phyloP scores from a whole-genome alignment of 1,140 invertebrate species.

The Diuraphis noxia region DNA sequence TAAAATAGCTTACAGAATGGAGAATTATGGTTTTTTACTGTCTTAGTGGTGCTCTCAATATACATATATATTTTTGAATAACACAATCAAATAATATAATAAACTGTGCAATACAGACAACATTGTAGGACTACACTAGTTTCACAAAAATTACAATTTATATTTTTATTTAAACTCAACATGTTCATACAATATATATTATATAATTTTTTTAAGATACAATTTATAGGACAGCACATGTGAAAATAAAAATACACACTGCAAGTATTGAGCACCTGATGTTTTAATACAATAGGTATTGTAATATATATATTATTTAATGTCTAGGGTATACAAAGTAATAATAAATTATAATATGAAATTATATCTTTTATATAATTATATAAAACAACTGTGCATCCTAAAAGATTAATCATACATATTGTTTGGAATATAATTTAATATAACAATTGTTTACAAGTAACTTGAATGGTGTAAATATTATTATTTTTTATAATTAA shows the following conservation, averaged over 20 bases:
- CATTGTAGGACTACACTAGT: not conserved
- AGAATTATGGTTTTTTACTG: not conserved
- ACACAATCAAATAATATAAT: not conserved
- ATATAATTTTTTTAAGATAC: not conserved
- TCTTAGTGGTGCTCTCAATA: not conserved
- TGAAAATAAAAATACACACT: slow-evolving; percentile 7
- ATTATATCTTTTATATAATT: not conserved
- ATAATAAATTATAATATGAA: not conserved
- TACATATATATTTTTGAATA: not conserved
- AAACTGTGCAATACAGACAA: not conserved
- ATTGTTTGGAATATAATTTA: not conserved
- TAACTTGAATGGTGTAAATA: not conserved
- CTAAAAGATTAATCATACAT: slow-evolving; percentile 16
- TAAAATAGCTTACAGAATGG: not conserved
- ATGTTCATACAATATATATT: not conserved
- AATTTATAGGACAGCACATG: not conserved
- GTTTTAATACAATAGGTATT: slow-evolving; percentile 6
- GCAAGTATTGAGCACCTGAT: slow-evolving; percentile 32
- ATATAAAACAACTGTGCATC: not conserved
- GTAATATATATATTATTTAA: not conserved
- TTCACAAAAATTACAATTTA: not conserved
- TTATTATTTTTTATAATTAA: not conserved
- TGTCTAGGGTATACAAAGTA: not conserved
- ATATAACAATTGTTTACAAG: not conserved
- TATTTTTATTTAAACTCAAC: not conserved